A percentile compares a stretch with the other conserved stretches of the same genome.
phyloP scores from a whole-genome alignment of 2,113 vertebrate genomes.

The Mustelus asterias region DNA sequence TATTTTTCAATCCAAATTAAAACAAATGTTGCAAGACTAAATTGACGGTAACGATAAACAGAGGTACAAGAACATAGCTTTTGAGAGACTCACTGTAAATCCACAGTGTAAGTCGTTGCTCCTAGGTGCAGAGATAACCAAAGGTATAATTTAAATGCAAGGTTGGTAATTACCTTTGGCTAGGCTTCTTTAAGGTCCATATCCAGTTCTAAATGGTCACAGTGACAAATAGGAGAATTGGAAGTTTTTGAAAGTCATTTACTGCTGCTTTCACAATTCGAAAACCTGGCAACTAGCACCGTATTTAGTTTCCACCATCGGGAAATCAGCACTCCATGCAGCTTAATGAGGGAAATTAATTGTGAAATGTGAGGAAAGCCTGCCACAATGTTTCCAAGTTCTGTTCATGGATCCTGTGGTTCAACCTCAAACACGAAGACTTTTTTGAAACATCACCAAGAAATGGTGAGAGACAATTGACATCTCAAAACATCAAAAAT shows the following conservation, averaged over 20 bases:
- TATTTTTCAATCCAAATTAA: neutral
- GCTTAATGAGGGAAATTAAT: neutral
- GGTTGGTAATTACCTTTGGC: neutral
- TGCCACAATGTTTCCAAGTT: neutral
- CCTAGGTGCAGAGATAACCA: neutral
- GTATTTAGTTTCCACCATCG: neutral
- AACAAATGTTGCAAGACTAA: neutral
- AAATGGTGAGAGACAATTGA: neutral
- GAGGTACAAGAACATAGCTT: neutral
- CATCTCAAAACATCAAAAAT: neutral
- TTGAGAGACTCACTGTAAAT: neutral
- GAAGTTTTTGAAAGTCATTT: neutral
- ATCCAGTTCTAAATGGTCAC: neutral
- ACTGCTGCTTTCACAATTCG: neutral
- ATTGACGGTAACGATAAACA: neutral
- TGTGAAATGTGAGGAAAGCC: neutral
- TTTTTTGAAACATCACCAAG: neutral
- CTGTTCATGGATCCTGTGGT: neutral
- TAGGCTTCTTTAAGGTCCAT: neutral
- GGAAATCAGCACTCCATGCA: neutral
- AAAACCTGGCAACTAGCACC: neutral
- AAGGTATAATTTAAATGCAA: neutral
- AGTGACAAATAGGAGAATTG: neutral
- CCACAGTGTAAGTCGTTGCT: neutral
- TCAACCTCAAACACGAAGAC: neutral